Evolutionary conservation across 2,888 invertebrate genomes (phyloP).

Genomic region (Elysia crispata): DNA sequence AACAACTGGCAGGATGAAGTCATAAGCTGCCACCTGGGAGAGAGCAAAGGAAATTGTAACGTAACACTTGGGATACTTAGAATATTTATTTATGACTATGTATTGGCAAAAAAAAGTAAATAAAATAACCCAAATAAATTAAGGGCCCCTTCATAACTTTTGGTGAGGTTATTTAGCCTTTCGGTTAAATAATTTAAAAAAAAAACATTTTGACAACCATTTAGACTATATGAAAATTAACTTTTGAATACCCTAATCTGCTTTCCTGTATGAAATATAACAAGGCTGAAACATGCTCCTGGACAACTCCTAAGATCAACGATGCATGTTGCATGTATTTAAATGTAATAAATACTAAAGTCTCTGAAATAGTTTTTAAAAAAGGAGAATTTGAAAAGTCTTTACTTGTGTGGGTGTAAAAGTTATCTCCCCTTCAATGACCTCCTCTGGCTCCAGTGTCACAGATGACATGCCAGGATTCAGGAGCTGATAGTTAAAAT

Average conservation of each 20-base stretch:
- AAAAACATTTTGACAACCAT: too few species aligned
- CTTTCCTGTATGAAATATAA: too few species aligned
- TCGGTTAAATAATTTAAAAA: too few species aligned
- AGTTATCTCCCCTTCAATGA: conserved; percentile 71
- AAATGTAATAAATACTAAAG: too few species aligned
- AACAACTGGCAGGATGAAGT: conserved; percentile 75
- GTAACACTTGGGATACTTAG: background rate
- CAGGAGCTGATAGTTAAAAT: conserved; percentile 69
- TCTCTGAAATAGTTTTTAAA: too few species aligned
- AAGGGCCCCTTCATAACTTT: too few species aligned
- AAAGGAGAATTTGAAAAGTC: background rate
- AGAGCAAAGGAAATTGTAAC: background rate
- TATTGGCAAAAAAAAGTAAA: background rate
- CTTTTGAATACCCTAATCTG: too few species aligned
- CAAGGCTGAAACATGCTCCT: too few species aligned
- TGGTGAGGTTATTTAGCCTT: too few species aligned
- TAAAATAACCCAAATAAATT: background rate
- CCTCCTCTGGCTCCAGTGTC: conserved; percentile 70
- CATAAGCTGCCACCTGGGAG: conserved; percentile 76
- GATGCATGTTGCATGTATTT: too few species aligned
- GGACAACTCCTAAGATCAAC: too few species aligned
- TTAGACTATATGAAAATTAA: too few species aligned
- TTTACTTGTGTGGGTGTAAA: conserved; percentile 75
- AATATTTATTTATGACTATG: background rate
- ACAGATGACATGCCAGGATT: conserved; percentile 74